Evolutionary conservation across 2,113 vertebrate genomes (phyloP), one percentile per base, ranked within the genome.

Genomic region (Perca schrenkii): DNA sequence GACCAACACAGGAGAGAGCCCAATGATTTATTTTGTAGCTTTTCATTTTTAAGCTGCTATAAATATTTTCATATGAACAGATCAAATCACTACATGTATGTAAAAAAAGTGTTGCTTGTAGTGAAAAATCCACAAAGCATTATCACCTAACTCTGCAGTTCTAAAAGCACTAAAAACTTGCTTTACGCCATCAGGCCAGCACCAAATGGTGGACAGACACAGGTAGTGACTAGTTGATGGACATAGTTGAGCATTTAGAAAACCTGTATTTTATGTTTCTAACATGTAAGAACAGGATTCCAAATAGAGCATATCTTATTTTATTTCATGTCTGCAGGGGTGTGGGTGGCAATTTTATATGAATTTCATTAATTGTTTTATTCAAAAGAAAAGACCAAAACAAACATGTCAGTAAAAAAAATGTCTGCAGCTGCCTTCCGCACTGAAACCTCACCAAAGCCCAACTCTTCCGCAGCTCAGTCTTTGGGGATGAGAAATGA

Each of bases 401-500:
- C 79, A 83, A 68, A 80, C 53, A 28, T 28, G 76, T 86, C 49
- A 34, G 6, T 34, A 34, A 34, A 36, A 66, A 66, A 75, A 80
- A 84, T 43, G 3, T 72, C 13, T 71, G n/a, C 66, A 43, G 36
- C 49, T 74, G 66, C 49, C 58, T 70, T 77, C 49, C 3, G 43
- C 50, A n/a, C 52, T 22, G 73, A 74, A 84, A 73, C 28, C 52
- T 54, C 64, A 61, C 68, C n/a, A 71, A 74, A 82, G 28, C 80
- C n/a, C 13, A 34, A 17, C 25, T 74, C 82, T 81, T 43, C 43
- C 5, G 46, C 74, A 25, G 21, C 63, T 78, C 74, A 40, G 83
- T 66, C 80, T 70, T 64, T 50, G 57, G 52, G 76, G 80, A 84
- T 73, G 57, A 84, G 25, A 71, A 79, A 84, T 57, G 31, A 86